Evolutionary conservation across 2,113 vertebrate species (phyloP), one percentile per base, ranked within the genome.

Genomic region (Toxotes jaculatrix): DNA sequence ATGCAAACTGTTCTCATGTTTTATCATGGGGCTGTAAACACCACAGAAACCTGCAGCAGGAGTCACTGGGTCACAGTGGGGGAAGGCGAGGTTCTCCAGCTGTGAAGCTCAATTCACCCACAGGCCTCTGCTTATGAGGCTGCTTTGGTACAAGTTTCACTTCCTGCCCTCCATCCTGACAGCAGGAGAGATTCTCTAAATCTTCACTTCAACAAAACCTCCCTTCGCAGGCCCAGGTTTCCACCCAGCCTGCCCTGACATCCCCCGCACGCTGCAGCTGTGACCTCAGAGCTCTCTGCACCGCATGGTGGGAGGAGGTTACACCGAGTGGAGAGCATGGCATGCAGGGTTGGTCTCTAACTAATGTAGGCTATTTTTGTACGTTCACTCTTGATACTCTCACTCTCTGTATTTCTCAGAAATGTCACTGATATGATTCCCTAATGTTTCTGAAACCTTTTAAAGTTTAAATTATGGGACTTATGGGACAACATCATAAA

Each of bases 241-340:
- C 83, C 88, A 86, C 77, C 80, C 85, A 6, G 77, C 72, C 79
- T 88, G 85, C 71, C 79, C 84, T 76, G 68, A 87, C 82, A 90
- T 87, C 88, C 77, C 89, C 74, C 91, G 87, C 91, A 79, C 55
- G 87, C 92, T 57, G 40, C 60, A 93, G 88, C 91, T 92, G 87
- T 88, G 90, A 91, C 92, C 93, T 91, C 88, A 68, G 86, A 90
- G 81, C 81, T 88, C 86, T 83, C 72, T 87, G 84, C 89, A 82
- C 73, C 7, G 49, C 86, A 77, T 85, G 83, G 85, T 89, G 86
- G 82, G 89, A 89, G 88, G 88, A 89, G 72, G 88, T 85, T 82
- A 83, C 79, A 69, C 34, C 7, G 43, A 85, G 59, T 40, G 56
- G 82, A 90, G 79, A 88, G 82, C 63, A 51, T 76, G 75, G 79